Evolutionary conservation across 2,797 vertebrate species (phyloP).

Genomic region (Gallirallus australis): DNA sequence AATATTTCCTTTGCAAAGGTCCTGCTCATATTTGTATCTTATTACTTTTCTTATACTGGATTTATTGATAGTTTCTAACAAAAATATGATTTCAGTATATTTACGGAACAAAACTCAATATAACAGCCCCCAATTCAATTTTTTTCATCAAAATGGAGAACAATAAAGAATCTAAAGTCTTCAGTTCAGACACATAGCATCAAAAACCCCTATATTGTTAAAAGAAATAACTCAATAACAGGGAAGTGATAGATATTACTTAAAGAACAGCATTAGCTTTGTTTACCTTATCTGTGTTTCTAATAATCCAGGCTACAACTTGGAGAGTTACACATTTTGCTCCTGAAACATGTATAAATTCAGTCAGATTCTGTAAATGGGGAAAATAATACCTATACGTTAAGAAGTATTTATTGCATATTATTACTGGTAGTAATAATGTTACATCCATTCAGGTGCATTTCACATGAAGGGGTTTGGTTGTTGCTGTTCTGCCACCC

Average conservation of each 20-base stretch:
- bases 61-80: slow-evolving; percentile 99
- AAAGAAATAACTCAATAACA: slow-evolving; percentile 94
- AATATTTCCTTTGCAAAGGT: slow-evolving; percentile 87
- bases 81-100: slow-evolving; percentile 98
- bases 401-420: slow-evolving; percentile 1
- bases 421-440: slow-evolving; percentile 28
- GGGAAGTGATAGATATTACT: slow-evolving; percentile 97
- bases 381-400: not conserved
- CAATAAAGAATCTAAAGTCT: slow-evolving; percentile 95
- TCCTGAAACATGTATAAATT: slow-evolving; percentile 54
- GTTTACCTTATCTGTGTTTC: slow-evolving; percentile 76
- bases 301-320: slow-evolving; percentile 71
- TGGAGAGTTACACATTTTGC: slow-evolving; percentile 52
- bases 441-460: slow-evolving; percentile 21
- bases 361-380: slow-evolving; percentile 24
- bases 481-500: slow-evolving; percentile 18
- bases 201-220: slow-evolving; percentile 89
- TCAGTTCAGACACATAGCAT: slow-evolving; percentile 90
- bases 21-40: slow-evolving; percentile 91
- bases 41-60: slow-evolving; percentile 94
- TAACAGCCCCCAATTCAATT: slow-evolving; percentile 93
- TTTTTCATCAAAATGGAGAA: slow-evolving; percentile 95
- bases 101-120: slow-evolving; percentile 98
- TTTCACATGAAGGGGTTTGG: slow-evolving; percentile 45
- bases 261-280: slow-evolving; percentile 90